phyloP scores from a whole-genome alignment of 2,888 invertebrate species.

The Troides oblongomaculatus region DNA sequence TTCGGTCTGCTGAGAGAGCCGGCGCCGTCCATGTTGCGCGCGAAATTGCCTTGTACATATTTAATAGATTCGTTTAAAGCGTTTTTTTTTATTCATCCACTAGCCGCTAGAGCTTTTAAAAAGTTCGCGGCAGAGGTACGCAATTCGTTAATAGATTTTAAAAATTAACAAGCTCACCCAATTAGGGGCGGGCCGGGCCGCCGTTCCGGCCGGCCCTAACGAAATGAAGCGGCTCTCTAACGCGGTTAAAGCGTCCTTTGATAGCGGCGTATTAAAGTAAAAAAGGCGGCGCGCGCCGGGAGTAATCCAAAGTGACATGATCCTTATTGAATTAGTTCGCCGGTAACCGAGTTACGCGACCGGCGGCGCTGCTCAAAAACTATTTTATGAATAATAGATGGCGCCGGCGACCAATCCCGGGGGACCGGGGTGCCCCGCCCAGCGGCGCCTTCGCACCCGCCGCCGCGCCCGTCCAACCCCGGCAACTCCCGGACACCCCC shows the following conservation, averaged over 20 bases:
- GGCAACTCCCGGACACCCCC: constrained; percentile 43
- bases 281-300: constrained; percentile 55
- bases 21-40: constrained; percentile 46
- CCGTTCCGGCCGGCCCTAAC: constrained; percentile 60
- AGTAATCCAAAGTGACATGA: constrained; percentile 79
- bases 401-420: constrained; percentile 74
- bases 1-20: constrained; percentile 55
- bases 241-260: constrained; percentile 59
- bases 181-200: constrained; percentile 55
- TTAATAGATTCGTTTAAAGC: constrained; percentile 74
- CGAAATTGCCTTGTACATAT: constrained; percentile 71
- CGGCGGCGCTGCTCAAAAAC: constrained; percentile 78
- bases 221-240: constrained; percentile 57
- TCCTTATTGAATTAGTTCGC: constrained; percentile 72
- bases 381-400: constrained; percentile 81
- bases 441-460: constrained; percentile 40
- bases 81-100: constrained; percentile 68
- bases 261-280: constrained; percentile 56
- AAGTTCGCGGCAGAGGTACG: constrained; percentile 44
- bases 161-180: constrained; percentile 71
- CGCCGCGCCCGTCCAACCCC: constrained; percentile 37
- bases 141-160: constrained; percentile 73
- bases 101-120: constrained; percentile 51
- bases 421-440: constrained; percentile 59
- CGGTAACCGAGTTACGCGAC: constrained; percentile 72